Base-by-base conservation (phyloP, 2,888 invertebrate species). In the Chymomyza caudatula region DNA sequence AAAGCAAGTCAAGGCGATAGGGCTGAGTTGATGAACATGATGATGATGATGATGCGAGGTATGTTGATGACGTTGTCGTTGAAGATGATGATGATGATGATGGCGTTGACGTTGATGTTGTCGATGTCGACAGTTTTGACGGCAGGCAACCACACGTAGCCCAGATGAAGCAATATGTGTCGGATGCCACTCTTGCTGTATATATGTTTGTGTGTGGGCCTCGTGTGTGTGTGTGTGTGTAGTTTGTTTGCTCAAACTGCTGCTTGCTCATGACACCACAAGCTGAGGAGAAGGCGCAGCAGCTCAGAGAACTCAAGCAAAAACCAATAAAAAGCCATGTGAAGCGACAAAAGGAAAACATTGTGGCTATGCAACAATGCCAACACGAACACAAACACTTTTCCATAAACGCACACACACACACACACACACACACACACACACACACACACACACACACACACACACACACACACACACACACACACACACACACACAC, bases 221-320 rank as follows among this genome's bases (percentile, higher is more conserved):
- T n/a, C n/a, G n/a, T 37, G 47, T 67, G 58, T 52, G 65, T 23
- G 72, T 70, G 72, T 75, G 73, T 81, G 74, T 76, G 76, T 77
- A 79, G 86, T 81, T 78, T 87, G 77, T 84, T 79, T 79, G 79
- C 78, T 68, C 73, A 77, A 84, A 84, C 84, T 76, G 73, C 87
- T 37, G 79, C 74, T 77, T 84, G 77, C 81, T 75, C 85, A 78
- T 83, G 85, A 86, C 85, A 86, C 85, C 78, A 78, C 76, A 11
- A 29, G 51, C 17, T 23, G 44, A 44, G 19, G 17, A 47, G 47
- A 1, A 53, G 51, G 37, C 49, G 11, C 43, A 60, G 19, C 47
- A 57, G 52, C 44, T 17, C 53, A 47, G 44, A 64, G 43, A 47
- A 29, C 56, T 44, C 55, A 57, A 71, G 68, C 22, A 44, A 66